These are phyloP conservation scores for Denticeps clupeoides DNA, from an alignment of 2,797 vertebrate species.

Conservation along the genomic window DNA sequence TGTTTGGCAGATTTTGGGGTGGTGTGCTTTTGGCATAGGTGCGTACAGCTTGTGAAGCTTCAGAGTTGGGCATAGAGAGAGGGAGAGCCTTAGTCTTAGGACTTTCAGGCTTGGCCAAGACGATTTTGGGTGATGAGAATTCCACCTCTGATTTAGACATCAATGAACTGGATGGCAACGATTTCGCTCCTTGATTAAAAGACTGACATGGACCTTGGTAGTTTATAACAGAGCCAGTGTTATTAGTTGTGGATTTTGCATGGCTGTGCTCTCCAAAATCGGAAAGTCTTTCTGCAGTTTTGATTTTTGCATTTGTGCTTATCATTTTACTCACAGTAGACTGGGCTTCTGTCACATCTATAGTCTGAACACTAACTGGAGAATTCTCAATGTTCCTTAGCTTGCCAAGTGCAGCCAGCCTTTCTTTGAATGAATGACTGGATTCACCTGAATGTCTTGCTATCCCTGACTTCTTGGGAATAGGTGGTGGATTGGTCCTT, in stretches of 20 bases:
- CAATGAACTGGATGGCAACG: constrained; percentile 48
- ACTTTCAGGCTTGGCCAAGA: constrained; percentile 59
- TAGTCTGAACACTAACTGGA: constrained; percentile 35
- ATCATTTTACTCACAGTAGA: constrained; percentile 16
- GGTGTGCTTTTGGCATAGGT: constrained; percentile 68
- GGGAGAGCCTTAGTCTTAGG: constrained; percentile 64
- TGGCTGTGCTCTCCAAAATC: constrained; percentile 13
- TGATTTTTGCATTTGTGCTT: constrained; percentile 20
- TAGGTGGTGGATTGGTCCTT: constrained; percentile 26
- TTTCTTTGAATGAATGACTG: constrained; percentile 57
- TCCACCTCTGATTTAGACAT: constrained; percentile 60
- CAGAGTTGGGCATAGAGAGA: constrained; percentile 58
- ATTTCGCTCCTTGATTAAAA: constrained; percentile 53
- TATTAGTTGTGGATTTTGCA: constrained; percentile 28
- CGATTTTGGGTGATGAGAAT: constrained; percentile 47
- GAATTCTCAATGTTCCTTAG: constrained; percentile 38
- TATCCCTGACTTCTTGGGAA: constrained; percentile 38
- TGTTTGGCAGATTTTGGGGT: constrained; percentile 56
- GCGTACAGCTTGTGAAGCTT: constrained; percentile 55
- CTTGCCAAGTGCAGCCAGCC: constrained; percentile 53
- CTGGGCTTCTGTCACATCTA: constrained; percentile 26
- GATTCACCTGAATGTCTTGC: constrained; percentile 43
- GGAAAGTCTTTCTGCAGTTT: constrained; percentile 25
- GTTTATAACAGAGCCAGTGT: constrained; percentile 49
- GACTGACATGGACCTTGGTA: constrained; percentile 61